Evolutionary conservation across 2,797 vertebrate genomes (phyloP).

Genomic region (Gobio occitaniae): DNA sequence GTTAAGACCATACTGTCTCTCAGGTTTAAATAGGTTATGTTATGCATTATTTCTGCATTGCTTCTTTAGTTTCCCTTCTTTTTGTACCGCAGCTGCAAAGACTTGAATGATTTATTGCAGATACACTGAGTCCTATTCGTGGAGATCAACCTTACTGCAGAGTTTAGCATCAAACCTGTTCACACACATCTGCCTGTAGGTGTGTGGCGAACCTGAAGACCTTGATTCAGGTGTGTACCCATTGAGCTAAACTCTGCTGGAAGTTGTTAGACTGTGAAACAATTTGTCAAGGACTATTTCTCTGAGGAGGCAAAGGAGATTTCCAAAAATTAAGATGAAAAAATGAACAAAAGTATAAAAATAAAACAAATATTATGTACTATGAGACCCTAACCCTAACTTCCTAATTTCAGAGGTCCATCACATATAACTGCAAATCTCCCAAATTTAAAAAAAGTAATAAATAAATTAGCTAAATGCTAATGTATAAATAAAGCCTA

Average conservation of each 20-base stretch:
- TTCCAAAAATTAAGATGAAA: neutral
- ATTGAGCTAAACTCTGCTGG: neutral
- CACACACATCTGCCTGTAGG: neutral
- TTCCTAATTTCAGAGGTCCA: too few relatives aligned
- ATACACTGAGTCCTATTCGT: neutral
- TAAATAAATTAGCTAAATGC: too few relatives aligned
- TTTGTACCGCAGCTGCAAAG: neutral
- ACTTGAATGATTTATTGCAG: conserved; percentile 37
- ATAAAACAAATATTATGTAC: neutral
- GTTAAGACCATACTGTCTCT: neutral
- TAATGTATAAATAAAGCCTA: too few relatives aligned
- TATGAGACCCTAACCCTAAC: too few relatives aligned
- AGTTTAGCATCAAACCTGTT: neutral
- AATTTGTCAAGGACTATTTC: neutral
- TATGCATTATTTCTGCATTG: conserved; percentile 6
- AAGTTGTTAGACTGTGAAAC: neutral
- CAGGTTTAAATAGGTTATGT: neutral
- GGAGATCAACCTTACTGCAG: neutral
- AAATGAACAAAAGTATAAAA: neutral
- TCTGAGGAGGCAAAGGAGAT: neutral
- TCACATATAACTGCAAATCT: too few relatives aligned
- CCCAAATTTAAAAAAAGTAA: too few relatives aligned
- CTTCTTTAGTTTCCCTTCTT: neutral
- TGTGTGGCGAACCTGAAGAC: conserved; percentile 4
- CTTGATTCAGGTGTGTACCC: neutral